phyloP scores from a whole-genome alignment of 2,113 vertebrate species.

The Cricetomys ansorgei region DNA sequence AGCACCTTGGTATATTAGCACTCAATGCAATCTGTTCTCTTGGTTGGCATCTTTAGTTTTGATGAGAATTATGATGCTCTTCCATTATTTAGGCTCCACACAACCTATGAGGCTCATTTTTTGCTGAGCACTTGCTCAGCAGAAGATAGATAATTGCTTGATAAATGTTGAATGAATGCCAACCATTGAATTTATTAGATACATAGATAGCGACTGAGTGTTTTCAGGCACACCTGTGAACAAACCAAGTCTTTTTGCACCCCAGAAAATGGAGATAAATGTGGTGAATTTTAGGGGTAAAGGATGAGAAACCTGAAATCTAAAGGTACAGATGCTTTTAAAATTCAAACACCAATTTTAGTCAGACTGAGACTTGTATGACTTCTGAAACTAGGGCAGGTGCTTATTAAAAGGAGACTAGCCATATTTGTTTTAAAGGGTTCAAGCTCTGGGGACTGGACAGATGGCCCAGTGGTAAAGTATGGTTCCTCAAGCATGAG shows the following conservation, averaged over 20 bases:
- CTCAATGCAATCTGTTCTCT: neutral
- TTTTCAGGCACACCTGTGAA: constrained; percentile 50
- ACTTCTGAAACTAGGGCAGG: constrained; percentile 29
- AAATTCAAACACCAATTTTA: constrained; percentile 45
- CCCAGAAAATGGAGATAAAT: constrained; percentile 6
- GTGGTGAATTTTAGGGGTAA: neutral
- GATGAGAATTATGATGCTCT: constrained; percentile 25
- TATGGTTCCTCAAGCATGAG: neutral
- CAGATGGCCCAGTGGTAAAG: neutral
- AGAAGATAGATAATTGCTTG: constrained; percentile 55
- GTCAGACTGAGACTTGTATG: constrained; percentile 1
- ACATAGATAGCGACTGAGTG: neutral
- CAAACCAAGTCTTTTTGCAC: neutral
- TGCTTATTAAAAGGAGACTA: too few species aligned
- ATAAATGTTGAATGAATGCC: constrained; percentile 73
- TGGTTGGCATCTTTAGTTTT: constrained; percentile 38
- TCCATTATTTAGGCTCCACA: constrained; percentile 40
- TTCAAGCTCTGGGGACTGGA: neutral
- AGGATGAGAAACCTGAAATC: neutral
- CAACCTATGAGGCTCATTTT: neutral
- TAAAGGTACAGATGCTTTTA: constrained; percentile 53
- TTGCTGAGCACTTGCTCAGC: neutral
- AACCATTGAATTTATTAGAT: neutral
- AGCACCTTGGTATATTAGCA: neutral
- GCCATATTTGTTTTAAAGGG: constrained; percentile 1